Conservation (phyloP, 2,797 vertebrate species). For the Huso huso region DNA sequence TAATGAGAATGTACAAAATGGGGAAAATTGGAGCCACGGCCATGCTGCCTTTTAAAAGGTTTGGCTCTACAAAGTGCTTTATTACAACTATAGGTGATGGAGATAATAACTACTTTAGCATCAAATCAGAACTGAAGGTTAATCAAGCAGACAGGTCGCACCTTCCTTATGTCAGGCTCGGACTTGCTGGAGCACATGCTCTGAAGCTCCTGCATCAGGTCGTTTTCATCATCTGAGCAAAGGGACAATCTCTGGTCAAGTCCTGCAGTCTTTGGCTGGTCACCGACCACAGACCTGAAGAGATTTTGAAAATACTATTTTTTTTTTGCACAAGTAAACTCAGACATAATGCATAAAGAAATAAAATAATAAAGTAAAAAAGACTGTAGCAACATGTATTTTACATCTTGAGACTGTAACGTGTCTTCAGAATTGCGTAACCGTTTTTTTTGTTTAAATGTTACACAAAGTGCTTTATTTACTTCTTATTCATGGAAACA, state of each 20-base stretch:
- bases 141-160: constrained; percentile 28
- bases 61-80: too few species aligned
- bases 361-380: neutral
- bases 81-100: too few species aligned
- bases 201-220: constrained; percentile 83
- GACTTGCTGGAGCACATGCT: constrained; percentile 91
- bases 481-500: neutral
- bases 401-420: too few species aligned
- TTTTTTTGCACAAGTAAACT: neutral
- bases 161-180: constrained; percentile 92
- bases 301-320: constrained; percentile 13
- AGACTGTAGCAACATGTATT: too few species aligned
- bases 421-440: too few species aligned
- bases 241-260: constrained; percentile 63
- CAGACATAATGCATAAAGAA: neutral
- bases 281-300: constrained; percentile 48
- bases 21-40: too few species aligned
- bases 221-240: constrained; percentile 79
- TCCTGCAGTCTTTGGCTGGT: constrained; percentile 38
- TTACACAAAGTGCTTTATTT: too few species aligned
- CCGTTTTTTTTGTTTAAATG: too few species aligned
- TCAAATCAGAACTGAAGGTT: too few species aligned
- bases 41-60: too few species aligned
- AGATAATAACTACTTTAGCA: too few species aligned
- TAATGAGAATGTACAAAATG: too few species aligned